Evolutionary conservation across 2,888 invertebrate genomes (phyloP).

Genomic region (Pandemis cinnamomeana): DNA sequence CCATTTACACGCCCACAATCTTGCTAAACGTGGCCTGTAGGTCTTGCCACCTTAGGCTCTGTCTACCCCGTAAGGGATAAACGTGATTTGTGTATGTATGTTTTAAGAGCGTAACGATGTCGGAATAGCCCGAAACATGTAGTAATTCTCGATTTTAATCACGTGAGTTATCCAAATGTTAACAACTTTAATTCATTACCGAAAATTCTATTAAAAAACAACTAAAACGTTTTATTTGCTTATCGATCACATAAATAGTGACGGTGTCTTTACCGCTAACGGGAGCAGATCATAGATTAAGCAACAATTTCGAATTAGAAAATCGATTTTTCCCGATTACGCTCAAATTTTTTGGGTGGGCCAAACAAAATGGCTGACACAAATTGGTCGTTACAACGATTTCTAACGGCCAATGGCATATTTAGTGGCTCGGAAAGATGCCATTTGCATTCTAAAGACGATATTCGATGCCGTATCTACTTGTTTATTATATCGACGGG

Average conservation of each 20-base stretch:
- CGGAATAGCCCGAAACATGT: too few species aligned
- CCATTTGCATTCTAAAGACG: conserved; percentile 36
- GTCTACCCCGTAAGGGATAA: too few species aligned
- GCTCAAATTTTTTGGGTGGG: conserved; percentile 40
- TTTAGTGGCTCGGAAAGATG: conserved; percentile 37
- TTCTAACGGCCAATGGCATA: conserved; percentile 54
- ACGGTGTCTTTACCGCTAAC: conserved; percentile 37
- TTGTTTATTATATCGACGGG: conserved; percentile 32
- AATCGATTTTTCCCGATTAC: conserved; percentile 42
- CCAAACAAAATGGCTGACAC: conserved; percentile 53
- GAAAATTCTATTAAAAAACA: background rate
- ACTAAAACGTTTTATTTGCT: conserved; percentile 15
- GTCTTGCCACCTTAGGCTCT: too few species aligned
- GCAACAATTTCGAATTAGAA: conserved; percentile 36
- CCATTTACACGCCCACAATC: too few species aligned
- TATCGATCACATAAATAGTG: conserved; percentile 43
- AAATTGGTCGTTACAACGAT: conserved; percentile 56
- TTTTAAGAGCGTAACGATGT: too few species aligned
- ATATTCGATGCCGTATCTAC: conserved; percentile 32
- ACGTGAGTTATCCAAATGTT: too few species aligned
- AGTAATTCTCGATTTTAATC: too few species aligned
- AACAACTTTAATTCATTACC: background rate
- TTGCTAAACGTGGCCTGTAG: too few species aligned
- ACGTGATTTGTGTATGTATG: too few species aligned
- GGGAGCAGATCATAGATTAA: conserved; percentile 42